Evolutionary conservation across 1,140 invertebrate genomes (phyloP), one percentile per base, ranked within the genome.

Genomic region (Nasonia vitripennis): DNA sequence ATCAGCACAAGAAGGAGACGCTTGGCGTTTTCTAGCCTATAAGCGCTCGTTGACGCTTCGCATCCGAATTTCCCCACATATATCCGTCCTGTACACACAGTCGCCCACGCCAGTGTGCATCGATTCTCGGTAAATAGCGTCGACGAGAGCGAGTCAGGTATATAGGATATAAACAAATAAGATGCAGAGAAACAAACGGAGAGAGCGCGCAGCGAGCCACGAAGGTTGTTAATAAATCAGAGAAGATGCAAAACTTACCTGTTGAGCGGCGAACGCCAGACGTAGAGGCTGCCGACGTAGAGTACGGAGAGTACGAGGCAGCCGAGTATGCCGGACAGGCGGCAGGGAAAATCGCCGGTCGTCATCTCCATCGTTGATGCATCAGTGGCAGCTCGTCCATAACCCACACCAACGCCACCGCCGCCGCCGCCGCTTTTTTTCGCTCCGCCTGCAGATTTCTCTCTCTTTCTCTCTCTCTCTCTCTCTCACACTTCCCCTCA

Each of bases 211-310:
- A 51, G 27, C 27, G 27, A 27, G 5, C 12, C 20, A 4, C 12
- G 17, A 2, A 17, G 14, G 12, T 55, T 17, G 0, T 17, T 55
- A 5, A 62, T 20, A 20, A 17, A 17, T 62, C 4, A 62, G 55
- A n/a, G 6, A 14, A 17, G 17, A 62, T 17, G 20, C 6, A n/a
- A n/a, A n/a, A n/a, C 20, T 92, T 95, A 96, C 96, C 96, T 96
- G 93, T 94, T 94, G 87, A 96, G 94, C 87, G 95, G 95, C 34
- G 95, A 95, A 86, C 95, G 96, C 97, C 97, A 98, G 79, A 98
- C 94, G 91, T 98, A 97, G 71, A 98, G 94, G 92, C 97, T 98
- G 31, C 95, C 95, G 83, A 98, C 96, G 94, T 97, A 98, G 41
- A 95, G 92, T 85, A 96, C 89, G 7, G 97, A 96, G 86, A 98